Evolutionary conservation across 2,113 vertebrate species (phyloP).

Genomic region (Xerus inauris): DNA sequence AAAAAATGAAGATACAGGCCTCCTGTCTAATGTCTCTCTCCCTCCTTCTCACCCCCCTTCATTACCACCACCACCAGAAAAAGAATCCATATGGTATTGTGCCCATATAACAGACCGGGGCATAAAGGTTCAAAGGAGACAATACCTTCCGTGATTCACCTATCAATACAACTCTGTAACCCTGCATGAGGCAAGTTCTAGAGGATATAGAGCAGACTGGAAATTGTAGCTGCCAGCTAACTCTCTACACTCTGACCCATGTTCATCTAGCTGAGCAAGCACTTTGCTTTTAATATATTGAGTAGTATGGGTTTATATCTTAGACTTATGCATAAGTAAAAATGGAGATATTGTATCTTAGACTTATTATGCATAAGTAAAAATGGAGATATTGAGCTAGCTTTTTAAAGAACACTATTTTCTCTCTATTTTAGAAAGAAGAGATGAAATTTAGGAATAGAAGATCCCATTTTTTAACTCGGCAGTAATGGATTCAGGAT

Average conservation of each 20-base stretch:
- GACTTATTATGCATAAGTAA: not conserved
- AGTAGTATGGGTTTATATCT: not conserved
- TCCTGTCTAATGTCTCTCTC: not conserved
- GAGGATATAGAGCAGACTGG: not conserved
- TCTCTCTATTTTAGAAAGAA: not conserved
- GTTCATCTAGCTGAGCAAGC: not conserved
- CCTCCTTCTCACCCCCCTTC: not conserved
- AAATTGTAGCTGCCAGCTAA: not conserved
- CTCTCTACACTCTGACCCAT: not conserved
- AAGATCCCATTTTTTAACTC: not conserved
- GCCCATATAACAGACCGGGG: not conserved
- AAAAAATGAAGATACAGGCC: not conserved
- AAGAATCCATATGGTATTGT: not conserved
- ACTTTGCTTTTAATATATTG: constrained; percentile 23
- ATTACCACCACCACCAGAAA: not conserved
- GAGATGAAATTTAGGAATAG: not conserved
- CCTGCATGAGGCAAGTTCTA: not conserved
- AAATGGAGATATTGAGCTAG: not conserved
- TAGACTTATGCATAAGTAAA: not conserved
- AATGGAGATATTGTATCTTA: not conserved
- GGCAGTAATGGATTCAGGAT: not conserved
- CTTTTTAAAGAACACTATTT: not conserved
- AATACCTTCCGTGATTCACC: constrained; percentile 20
- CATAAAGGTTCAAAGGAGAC: not conserved
- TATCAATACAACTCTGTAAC: not conserved